Evolutionary conservation across 2,797 vertebrate genomes (phyloP).

Genomic region (Decapterus maruadsi): DNA sequence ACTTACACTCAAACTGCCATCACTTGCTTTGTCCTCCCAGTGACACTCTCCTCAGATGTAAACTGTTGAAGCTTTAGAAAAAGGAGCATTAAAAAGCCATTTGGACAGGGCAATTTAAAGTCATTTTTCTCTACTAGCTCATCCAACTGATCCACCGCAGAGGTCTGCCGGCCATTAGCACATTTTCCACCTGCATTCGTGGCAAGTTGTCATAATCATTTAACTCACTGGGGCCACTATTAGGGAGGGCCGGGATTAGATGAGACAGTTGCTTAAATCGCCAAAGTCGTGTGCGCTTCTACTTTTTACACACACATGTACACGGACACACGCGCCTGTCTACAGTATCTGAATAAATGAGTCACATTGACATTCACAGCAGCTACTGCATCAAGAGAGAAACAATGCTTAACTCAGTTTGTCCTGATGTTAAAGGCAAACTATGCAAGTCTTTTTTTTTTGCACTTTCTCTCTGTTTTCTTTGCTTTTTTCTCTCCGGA

Average conservation of each 20-base stretch:
- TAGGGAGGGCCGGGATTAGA: conserved; percentile 26
- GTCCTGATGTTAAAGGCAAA: too few species aligned
- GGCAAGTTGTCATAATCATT: conserved; percentile 43
- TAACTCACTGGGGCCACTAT: conserved; percentile 20
- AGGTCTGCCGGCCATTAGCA: conserved; percentile 46
- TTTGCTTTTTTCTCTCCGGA: too few species aligned
- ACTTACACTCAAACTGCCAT: conserved; percentile 11
- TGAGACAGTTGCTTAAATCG: conserved; percentile 34
- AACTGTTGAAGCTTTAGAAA: conserved; percentile 30
- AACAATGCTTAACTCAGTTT: too few species aligned
- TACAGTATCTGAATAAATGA: too few species aligned
- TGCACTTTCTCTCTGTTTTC: too few species aligned
- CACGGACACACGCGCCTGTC: neutral
- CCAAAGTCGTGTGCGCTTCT: neutral
- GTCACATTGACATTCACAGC: too few species aligned
- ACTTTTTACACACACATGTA: too few species aligned
- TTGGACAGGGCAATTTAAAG: conserved; percentile 42
- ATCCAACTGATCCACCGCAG: conserved; percentile 32
- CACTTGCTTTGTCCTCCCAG: conserved; percentile 12
- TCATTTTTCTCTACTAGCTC: conserved; percentile 41
- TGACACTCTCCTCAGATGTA: conserved; percentile 26
- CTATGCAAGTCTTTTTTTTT: too few species aligned
- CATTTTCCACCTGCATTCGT: conserved; percentile 40
- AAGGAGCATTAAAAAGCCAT: conserved; percentile 62
- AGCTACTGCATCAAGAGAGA: too few species aligned